Base-by-base conservation (phyloP, 2,888 invertebrate genomes). In the Bembecia ichneumoniformis region DNA sequence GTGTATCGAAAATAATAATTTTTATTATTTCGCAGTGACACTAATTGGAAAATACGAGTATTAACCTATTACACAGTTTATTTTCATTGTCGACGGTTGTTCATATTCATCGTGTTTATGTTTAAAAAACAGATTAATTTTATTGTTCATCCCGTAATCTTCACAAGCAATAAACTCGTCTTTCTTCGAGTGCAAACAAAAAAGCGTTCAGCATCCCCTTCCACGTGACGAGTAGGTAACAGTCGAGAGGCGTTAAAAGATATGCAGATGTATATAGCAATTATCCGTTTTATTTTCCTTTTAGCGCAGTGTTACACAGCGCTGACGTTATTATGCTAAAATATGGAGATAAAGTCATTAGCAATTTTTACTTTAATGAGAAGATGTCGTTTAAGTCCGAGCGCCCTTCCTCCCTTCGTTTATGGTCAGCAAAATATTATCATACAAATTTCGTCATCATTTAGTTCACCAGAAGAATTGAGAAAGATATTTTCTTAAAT, bases 271-370 rank as follows among this genome's bases (percentile, higher is more conserved):
- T 74, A 67, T 74, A 62, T 69, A 71, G 66, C 71, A 70, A 73
- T 74, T 70, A 71, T 63, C 64, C 58, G 53, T 65, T 67, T 56
- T 56, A 49, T 55, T 55, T 57, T 53, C 13, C 16, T 4, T 46
- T 46, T 20, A 46, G 34, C 9, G 46, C 34, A 34, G 28, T 13
- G n/a, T 34, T 69, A 66, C 62, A 70, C 70, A 76, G 72, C 60
- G 75, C 71, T 77, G 77, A 82, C 74, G 70, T 76, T 71, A 80
- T 79, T 75, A 86, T 82, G 86, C 77, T 73, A 86, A 86, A 80
- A 76, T 81, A 83, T 86, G 86, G 76, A 82, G 75, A 86, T 86
- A 68, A 71, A 72, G 76, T 76, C 82, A 82, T 86, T 84, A 82
- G 74, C 74, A 78, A 79, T 80, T 83, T 77, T 79, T 74, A 71